Evolutionary conservation across 2,888 invertebrate genomes (phyloP).

Genomic region (Branchinecta sandiegonensis): DNA sequence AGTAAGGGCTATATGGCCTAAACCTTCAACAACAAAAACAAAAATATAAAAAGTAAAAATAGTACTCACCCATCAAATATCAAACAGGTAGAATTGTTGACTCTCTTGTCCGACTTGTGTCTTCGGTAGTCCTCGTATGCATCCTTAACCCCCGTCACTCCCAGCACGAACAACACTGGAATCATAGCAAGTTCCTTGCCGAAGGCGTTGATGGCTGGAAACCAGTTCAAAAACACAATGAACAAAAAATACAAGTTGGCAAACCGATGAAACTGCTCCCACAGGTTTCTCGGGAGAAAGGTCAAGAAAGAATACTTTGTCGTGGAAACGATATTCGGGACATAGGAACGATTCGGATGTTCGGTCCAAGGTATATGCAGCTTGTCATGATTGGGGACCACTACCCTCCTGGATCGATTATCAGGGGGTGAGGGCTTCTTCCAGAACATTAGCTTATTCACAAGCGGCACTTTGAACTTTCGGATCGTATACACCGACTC

Average conservation of each 20-base stretch:
- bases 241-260: slow-evolving; percentile 96
- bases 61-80: slow-evolving; percentile 70
- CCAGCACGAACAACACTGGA: slow-evolving; percentile 83
- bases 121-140: slow-evolving; percentile 82
- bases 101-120: slow-evolving; percentile 75
- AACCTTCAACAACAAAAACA: neutral
- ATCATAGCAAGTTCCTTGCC: slow-evolving; percentile 91
- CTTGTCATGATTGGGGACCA: slow-evolving; percentile 72
- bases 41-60: slow-evolving; percentile 25
- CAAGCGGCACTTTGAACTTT: slow-evolving; percentile 36
- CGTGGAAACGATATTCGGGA: slow-evolving; percentile 72
- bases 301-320: slow-evolving; percentile 87
- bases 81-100: slow-evolving; percentile 81
- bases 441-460: slow-evolving; percentile 32
- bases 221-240: slow-evolving; percentile 90
- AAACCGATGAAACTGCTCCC: slow-evolving; percentile 94
- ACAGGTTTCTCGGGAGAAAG: slow-evolving; percentile 85
- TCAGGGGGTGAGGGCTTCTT: slow-evolving; percentile 28
- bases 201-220: slow-evolving; percentile 83
- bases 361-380: slow-evolving; percentile 61
- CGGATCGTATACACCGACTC: slow-evolving; percentile 79
- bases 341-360: slow-evolving; percentile 67
- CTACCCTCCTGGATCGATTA: slow-evolving; percentile 46
- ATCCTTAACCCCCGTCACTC: slow-evolving; percentile 87
- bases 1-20: too few species aligned